phyloP scores from a whole-genome alignment of 2,113 vertebrate genomes.

The Smithornis capensis region DNA sequence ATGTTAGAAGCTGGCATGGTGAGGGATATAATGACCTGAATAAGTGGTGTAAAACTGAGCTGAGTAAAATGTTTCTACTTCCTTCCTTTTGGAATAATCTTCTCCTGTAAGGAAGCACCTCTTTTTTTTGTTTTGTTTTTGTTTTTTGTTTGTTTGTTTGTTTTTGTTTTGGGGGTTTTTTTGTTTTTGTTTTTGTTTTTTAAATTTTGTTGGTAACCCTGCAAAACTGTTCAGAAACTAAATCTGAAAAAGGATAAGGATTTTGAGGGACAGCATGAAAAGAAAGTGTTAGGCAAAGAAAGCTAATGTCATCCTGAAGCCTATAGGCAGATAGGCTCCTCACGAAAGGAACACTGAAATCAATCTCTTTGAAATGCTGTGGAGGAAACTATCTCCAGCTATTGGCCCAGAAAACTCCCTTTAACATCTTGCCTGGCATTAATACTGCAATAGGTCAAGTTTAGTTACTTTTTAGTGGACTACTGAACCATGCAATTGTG shows the following conservation, averaged over 20 bases:
- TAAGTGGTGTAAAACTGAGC: not conserved
- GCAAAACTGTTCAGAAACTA: not conserved
- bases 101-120: not conserved
- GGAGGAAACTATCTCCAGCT: not conserved
- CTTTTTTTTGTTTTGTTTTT: not conserved
- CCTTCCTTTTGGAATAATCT: not conserved
- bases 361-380: not conserved
- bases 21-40: not conserved
- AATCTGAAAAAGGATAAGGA: not conserved
- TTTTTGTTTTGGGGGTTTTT: too few relatives aligned
- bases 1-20: not conserved
- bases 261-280: not conserved
- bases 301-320: not conserved
- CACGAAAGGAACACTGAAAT: not conserved
- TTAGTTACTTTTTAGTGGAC: not conserved
- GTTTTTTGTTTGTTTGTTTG: not conserved
- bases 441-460: not conserved
- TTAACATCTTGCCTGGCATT: not conserved
- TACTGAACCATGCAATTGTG: not conserved
- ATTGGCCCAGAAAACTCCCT: not conserved
- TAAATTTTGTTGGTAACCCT: not conserved
- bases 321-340: not conserved
- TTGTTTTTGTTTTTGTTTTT: not conserved
- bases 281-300: not conserved
- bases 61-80: not conserved